These are phyloP conservation scores for Lycocerus yunnanus DNA, from an alignment of 2,888 invertebrate genomes.

Conservation along the genomic window DNA sequence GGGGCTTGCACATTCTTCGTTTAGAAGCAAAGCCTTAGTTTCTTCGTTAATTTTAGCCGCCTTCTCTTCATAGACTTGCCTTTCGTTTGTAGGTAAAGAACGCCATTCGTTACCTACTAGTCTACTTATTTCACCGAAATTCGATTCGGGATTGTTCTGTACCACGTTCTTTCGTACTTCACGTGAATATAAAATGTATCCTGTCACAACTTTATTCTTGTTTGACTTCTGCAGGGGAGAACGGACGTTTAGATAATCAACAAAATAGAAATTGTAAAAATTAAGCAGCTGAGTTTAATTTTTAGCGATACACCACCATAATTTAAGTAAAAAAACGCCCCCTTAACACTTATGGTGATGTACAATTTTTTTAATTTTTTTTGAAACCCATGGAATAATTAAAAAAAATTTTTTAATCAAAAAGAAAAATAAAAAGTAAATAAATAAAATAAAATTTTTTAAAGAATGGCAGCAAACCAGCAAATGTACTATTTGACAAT, in stretches of 20 bases:
- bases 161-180: slow-evolving; percentile 93
- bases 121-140: slow-evolving; percentile 84
- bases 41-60: slow-evolving; percentile 90
- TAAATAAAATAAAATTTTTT: slow-evolving; percentile 4
- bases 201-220: slow-evolving; percentile 86
- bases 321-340: background rate
- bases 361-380: background rate
- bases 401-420: slow-evolving; percentile 4
- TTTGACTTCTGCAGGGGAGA: slow-evolving; percentile 54
- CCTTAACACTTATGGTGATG: background rate
- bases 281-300: background rate
- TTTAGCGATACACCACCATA: background rate
- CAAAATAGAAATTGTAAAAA: background rate
- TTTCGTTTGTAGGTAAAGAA: slow-evolving; percentile 82
- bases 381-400: slow-evolving; percentile 28
- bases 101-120: slow-evolving; percentile 91
- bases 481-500: slow-evolving; percentile 13
- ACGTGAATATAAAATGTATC: slow-evolving; percentile 97
- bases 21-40: slow-evolving; percentile 68
- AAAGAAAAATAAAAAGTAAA: slow-evolving; percentile 7
- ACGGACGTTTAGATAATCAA: slow-evolving; percentile 3
- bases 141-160: slow-evolving; percentile 90
- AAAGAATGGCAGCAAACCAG: slow-evolving; percentile 17
- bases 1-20: slow-evolving; percentile 56
- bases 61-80: slow-evolving; percentile 93